phyloP scores from a whole-genome alignment of 2,113 vertebrate genomes.

The Calonectris borealis region DNA sequence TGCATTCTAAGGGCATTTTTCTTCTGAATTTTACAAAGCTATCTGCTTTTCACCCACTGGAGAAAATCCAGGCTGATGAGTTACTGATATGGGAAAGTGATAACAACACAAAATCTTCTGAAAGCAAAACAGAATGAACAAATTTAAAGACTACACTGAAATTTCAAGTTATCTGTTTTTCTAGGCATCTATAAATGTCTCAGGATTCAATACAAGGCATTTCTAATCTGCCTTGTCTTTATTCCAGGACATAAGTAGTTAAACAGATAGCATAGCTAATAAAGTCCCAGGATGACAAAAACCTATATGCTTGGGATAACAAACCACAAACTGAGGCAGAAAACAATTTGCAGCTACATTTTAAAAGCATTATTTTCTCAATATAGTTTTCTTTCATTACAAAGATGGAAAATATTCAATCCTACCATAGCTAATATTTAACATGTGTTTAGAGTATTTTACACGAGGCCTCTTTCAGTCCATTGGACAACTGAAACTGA shows the following conservation, averaged over 20 bases:
- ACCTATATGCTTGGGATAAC: background rate
- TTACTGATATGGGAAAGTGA: background rate
- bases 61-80: background rate
- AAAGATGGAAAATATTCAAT: background rate
- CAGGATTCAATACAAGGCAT: background rate
- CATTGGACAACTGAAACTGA: background rate
- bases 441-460: background rate
- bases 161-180: background rate
- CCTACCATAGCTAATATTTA: background rate
- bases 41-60: background rate
- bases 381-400: background rate
- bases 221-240: background rate
- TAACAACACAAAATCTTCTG: background rate
- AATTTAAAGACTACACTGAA: background rate
- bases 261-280: background rate
- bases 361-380: background rate
- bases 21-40: background rate
- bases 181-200: background rate
- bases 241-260: background rate
- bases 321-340: conserved; percentile 23
- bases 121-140: background rate
- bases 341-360: background rate
- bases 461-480: background rate
- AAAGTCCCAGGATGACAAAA: conserved; percentile 14
- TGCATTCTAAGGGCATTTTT: background rate